Evolutionary conservation across 2,888 invertebrate genomes (phyloP).

Genomic region (Drosophila emarginata): DNA sequence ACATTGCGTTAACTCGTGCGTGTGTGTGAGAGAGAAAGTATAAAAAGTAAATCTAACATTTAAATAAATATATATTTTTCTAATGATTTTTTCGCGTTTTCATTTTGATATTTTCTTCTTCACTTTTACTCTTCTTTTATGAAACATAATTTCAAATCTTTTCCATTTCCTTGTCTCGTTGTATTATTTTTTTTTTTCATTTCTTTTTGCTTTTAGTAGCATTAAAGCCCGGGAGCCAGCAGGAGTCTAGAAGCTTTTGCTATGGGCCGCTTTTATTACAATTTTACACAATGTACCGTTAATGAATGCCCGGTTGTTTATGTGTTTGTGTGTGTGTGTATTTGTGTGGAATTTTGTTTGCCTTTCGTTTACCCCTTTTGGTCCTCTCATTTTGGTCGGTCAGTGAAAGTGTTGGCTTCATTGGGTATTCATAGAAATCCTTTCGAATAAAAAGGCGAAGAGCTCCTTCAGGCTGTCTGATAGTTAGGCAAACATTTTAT

Average conservation of each 20-base stretch:
- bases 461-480: constrained; percentile 12
- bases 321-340: constrained; percentile 7
- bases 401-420: constrained; percentile 70
- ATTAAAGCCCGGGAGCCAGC: constrained; percentile 1
- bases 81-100: neutral
- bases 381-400: constrained; percentile 1
- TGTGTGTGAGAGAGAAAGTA: neutral
- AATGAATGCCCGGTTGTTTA: constrained; percentile 33
- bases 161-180: constrained; percentile 24
- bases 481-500: constrained; percentile 40
- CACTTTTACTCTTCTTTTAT: constrained; percentile 4
- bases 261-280: constrained; percentile 28
- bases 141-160: constrained; percentile 24
- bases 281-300: constrained; percentile 29
- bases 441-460: constrained; percentile 47
- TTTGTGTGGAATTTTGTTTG: constrained; percentile 10
- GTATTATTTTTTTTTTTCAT: neutral
- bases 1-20: neutral
- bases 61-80: neutral
- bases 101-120: neutral
- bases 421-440: constrained; percentile 66
- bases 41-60: neutral
- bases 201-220: neutral
- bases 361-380: constrained; percentile 17
- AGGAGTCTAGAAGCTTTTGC: constrained; percentile 26